Conservation (phyloP, 2,888 invertebrate genomes). For the Megamerina dolium region DNA sequence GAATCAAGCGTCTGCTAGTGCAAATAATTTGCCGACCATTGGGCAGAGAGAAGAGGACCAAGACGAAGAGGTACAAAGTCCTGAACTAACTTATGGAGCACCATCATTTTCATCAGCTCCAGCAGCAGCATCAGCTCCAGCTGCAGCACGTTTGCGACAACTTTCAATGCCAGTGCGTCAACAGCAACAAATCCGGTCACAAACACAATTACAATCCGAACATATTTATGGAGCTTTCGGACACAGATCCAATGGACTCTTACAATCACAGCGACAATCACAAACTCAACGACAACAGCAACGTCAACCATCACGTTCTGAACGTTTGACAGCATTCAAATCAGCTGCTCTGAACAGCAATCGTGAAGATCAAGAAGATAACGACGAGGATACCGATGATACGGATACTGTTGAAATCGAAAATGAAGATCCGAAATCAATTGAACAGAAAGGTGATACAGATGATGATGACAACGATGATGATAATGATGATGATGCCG, state of each 20-base stretch:
- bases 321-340: conserved; percentile 5
- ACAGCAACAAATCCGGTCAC: conserved; percentile 4
- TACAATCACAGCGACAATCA: neutral
- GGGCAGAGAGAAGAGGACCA: too few relatives aligned
- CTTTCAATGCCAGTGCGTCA: neutral
- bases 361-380: conserved; percentile 11
- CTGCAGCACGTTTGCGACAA: conserved; percentile 4
- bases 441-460: too few relatives aligned
- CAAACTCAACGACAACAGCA: neutral
- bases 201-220: neutral
- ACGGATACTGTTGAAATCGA: conserved; percentile 3
- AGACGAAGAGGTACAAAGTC: too few relatives aligned
- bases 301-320: neutral
- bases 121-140: neutral
- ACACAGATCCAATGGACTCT: neutral
- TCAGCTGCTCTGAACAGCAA: conserved; percentile 3
- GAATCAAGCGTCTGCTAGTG: too few relatives aligned
- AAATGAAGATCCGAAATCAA: neutral
- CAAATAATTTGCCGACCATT: too few relatives aligned
- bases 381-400: neutral
- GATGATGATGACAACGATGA: neutral
- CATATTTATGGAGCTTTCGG: neutral
- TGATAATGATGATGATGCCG: conserved; percentile 9
- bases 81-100: too few relatives aligned
- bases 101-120: neutral